A percentile compares a stretch with the other conserved stretches of the same genome.
phyloP scores from a whole-genome alignment of 1,140 invertebrate species.

The Trichonephila clavipes region DNA sequence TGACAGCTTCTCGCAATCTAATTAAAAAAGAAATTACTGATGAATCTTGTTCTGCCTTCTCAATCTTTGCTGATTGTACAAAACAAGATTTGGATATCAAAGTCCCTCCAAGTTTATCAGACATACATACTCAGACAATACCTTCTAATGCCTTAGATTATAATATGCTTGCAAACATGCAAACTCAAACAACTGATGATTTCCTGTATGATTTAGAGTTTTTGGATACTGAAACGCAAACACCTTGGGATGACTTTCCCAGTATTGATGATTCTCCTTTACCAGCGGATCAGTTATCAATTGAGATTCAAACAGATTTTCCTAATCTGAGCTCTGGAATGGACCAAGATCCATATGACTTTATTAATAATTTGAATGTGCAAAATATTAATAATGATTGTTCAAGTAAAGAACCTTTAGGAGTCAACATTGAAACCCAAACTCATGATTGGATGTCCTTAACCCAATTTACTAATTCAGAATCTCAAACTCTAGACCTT shows the following conservation, averaged over 20 bases:
- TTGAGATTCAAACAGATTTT: slow-evolving; percentile 74
- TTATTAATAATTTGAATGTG: slow-evolving; percentile 39
- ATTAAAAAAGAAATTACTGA: neutral
- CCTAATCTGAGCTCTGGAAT: slow-evolving; percentile 10
- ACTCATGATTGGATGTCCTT: slow-evolving; percentile 53
- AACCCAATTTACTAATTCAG: slow-evolving; percentile 64
- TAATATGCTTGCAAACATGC: slow-evolving; percentile 70
- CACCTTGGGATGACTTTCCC: slow-evolving; percentile 76
- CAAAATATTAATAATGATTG: slow-evolving; percentile 50
- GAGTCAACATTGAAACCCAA: slow-evolving; percentile 65
- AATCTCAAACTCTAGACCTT: slow-evolving; percentile 71
- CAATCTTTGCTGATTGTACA: slow-evolving; percentile 34
- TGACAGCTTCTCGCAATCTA: neutral
- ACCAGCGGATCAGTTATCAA: slow-evolving; percentile 64
- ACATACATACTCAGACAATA: slow-evolving; percentile 69
- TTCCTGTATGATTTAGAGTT: slow-evolving; percentile 75
- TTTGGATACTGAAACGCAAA: slow-evolving; percentile 77
- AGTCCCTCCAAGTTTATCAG: neutral
- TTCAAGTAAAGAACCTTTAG: neutral
- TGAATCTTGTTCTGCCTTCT: slow-evolving; percentile 9
- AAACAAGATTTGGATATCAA: slow-evolving; percentile 11
- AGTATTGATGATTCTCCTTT: slow-evolving; percentile 64
- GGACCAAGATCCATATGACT: slow-evolving; percentile 34
- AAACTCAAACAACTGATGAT: slow-evolving; percentile 76
- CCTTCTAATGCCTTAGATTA: slow-evolving; percentile 42